Base-by-base conservation (phyloP, 2,888 invertebrate species). In the Dasypolia templi region DNA sequence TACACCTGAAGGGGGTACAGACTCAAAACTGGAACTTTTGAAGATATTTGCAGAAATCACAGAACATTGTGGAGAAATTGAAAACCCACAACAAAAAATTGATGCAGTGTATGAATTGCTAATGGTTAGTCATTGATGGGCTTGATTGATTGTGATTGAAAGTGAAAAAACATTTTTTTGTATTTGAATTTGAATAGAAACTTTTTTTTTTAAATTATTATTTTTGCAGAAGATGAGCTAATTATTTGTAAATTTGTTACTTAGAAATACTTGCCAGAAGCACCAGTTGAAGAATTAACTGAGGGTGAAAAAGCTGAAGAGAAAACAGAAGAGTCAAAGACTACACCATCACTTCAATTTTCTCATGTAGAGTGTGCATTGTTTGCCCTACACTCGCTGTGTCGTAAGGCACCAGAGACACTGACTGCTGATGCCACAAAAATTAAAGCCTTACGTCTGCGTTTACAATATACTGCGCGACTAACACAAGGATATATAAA, bases 341-440 rank as follows among this genome's bases (percentile, higher is more conserved):
- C 97, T 61, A 97, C 97, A 81, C 99, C 99, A n/a, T 98, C 98
- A 77, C 97, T 99, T 65, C 98, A 99, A 92, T 99, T 99, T 91
- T 98, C 99, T 53, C 98, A 98, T 91, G 98, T 99, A 3, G 99
- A 99, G 95, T 99, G 99, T 96, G 97, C 99, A 51, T 96, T 99
- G 87, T 99, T 97, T 91, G 97, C 97, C 19, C 94, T 98, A 61
- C 98, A 98, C 89, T 98, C 98, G 71, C 92, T 99, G 62, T 98
- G 98, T 70, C 97, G 98, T 81, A 98, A 98, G 89, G 97, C 97
- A 83, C 98, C 98, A 0, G 98, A 98, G 76, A 97, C 97, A 26
- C 97, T 97, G 46, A 97, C 98, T 82, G 97, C 97, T 35, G 98
- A 98, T 89, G 97, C 97, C 19, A 94, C 95, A 19, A 97, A 97